Evolutionary conservation across 1,140 invertebrate species (phyloP), one percentile per base, ranked within the genome.

Genomic region (Andrena cerasifolii): DNA sequence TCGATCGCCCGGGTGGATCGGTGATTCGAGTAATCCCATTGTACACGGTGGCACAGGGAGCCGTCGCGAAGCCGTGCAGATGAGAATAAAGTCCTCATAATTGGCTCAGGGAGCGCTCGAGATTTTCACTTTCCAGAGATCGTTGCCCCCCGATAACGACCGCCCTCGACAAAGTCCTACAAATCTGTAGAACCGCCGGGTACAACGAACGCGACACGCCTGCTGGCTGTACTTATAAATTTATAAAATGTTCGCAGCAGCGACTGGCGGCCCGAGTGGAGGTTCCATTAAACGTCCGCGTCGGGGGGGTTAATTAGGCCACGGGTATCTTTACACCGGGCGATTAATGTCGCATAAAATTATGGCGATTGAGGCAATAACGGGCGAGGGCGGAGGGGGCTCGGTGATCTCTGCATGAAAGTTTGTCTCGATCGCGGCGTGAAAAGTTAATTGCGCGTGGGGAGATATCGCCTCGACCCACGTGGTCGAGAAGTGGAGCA

Each of bases 61-160:
- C 16, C 14, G 58, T 10, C 47, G 36, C 28, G 75, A 78, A 77
- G 79, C 73, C 79, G 53, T 54, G 58, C 18, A 65, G 47, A 63
- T 71, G 58, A n/a, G n/a, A 58, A 80, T 28, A 65, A 75, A 71
- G 61, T 47, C 75, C 49, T 24, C 40, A 18, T 78, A 78, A 80
- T 66, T 71, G 75, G 75, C 75, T 78, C 49, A 63, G 54, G 49
- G n/a, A 16, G 24, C 5, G n/a, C 53, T 40, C 53, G 43, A 21
- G 36, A 54, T 79, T 79, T 76, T 79, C 63, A 67, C 78, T 79
- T 79, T 79, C 53, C 45, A n/a, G 56, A 26, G 78, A 79, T 76
- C 78, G 26, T 76, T 79, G 77, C 51, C 62, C 51, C 62, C 71
- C 18, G 61, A 61, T 75, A 75, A 74, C 59, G 10, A n/a, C 28